Percentiles rank a stretch among this genome's conserved stretches.
Conservation (phyloP, 2,888 invertebrate species). For the Epirrita christyi region DNA sequence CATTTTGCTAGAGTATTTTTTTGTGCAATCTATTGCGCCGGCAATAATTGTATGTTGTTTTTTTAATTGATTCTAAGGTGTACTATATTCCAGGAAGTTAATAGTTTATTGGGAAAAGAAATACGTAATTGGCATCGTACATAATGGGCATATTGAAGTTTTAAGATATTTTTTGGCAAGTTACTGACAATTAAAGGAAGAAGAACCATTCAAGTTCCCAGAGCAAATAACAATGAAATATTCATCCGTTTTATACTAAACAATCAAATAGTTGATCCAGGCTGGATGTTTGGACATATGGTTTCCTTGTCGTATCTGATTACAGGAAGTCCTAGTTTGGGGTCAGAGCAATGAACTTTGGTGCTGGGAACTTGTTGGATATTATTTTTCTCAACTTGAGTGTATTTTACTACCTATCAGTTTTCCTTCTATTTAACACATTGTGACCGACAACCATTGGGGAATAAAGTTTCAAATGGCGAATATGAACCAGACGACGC, state of each 20-base stretch:
- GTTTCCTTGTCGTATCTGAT: slow-evolving; percentile 10
- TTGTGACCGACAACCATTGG: too few species aligned
- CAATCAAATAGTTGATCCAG: neutral
- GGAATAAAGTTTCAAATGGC: too few species aligned
- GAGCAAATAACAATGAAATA: neutral
- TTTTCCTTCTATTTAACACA: neutral
- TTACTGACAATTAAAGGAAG: too few species aligned
- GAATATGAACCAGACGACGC: too few species aligned
- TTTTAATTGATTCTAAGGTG: too few species aligned
- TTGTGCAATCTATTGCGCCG: neutral
- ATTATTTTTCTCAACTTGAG: neutral
- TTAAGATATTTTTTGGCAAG: too few species aligned
- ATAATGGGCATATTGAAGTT: too few species aligned
- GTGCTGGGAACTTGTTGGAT: neutral
- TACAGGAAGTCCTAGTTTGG: slow-evolving; percentile 19
- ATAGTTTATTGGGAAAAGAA: too few species aligned
- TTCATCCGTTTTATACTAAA: neutral
- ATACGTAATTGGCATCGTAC: too few species aligned
- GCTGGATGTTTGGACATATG: slow-evolving; percentile 4
- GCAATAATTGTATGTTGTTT: neutral
- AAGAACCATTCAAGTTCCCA: neutral
- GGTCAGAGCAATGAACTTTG: slow-evolving; percentile 5
- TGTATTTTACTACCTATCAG: neutral
- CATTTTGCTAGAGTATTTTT: slow-evolving; percentile 36
- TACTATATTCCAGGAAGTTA: too few species aligned